Conservation (phyloP, 2,888 invertebrate genomes). For the Tetragnatha montana region DNA sequence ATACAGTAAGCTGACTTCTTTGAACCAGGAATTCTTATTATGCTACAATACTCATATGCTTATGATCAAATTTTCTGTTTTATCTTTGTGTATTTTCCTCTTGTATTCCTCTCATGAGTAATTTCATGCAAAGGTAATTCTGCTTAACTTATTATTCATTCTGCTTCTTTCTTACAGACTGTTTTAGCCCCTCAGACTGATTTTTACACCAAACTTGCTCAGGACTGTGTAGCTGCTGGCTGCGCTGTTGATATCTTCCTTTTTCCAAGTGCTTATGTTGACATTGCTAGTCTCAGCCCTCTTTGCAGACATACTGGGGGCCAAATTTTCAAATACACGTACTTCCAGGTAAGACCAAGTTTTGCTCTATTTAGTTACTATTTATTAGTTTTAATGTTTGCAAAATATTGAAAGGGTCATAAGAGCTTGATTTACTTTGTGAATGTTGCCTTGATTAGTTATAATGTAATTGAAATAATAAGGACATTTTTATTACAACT, state of each 20-base stretch:
- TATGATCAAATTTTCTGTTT: too few species aligned
- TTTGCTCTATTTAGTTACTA: neutral
- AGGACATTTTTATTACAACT: too few species aligned
- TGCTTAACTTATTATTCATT: neutral
- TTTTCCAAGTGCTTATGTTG: constrained; percentile 86
- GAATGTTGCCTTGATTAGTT: too few species aligned
- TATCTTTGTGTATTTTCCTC: too few species aligned
- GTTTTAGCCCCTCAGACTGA: constrained; percentile 87
- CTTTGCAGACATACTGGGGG: constrained; percentile 95
- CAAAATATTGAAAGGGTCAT: neutral
- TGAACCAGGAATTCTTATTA: too few species aligned
- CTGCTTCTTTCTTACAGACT: constrained; percentile 73
- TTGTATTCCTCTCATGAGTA: too few species aligned
- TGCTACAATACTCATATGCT: too few species aligned
- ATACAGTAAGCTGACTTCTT: too few species aligned
- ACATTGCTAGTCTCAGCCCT: constrained; percentile 96
- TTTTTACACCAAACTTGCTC: constrained; percentile 94
- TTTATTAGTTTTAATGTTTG: neutral
- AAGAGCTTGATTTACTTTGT: too few species aligned
- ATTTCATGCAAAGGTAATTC: too few species aligned
- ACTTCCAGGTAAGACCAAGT: constrained; percentile 60
- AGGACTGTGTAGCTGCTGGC: constrained; percentile 93
- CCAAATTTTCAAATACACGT: constrained; percentile 90
- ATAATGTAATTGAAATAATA: too few species aligned
- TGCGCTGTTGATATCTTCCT: constrained; percentile 96